Conservation (phyloP, 2,113 vertebrate genomes). For the Acrocephalus kingi region DNA sequence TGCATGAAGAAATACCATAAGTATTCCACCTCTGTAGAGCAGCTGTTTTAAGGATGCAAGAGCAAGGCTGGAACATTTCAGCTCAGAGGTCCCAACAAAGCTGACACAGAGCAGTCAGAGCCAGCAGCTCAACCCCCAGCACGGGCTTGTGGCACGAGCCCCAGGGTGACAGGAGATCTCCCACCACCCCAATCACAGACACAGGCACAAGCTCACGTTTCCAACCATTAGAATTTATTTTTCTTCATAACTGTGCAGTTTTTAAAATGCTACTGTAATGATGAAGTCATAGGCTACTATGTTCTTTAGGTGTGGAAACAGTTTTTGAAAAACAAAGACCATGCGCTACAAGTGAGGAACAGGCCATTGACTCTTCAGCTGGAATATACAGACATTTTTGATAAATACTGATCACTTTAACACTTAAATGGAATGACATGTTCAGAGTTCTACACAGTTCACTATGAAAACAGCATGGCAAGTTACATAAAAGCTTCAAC, state of each 20-base stretch:
- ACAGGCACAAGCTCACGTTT: background rate
- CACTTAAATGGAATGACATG: slow-evolving; percentile 56
- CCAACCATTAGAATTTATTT: slow-evolving; percentile 59
- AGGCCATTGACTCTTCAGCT: slow-evolving; percentile 28
- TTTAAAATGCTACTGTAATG: slow-evolving; percentile 58
- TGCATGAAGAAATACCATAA: background rate
- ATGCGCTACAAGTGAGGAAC: slow-evolving; percentile 39
- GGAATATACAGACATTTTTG: slow-evolving; percentile 28
- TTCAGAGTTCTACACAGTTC: slow-evolving; percentile 14
- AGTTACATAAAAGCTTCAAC: slow-evolving; percentile 52
- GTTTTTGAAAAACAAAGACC: slow-evolving; percentile 43
- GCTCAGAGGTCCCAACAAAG: background rate
- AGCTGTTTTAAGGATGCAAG: background rate
- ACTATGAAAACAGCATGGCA: slow-evolving; percentile 19
- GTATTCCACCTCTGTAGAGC: background rate
- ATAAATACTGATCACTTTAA: slow-evolving; percentile 51
- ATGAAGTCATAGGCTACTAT: background rate
- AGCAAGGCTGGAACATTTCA: background rate
- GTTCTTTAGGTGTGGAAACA: slow-evolving; percentile 40
- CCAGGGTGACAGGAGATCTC: background rate
- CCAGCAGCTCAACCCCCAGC: background rate
- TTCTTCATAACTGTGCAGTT: slow-evolving; percentile 33
- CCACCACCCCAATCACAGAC: background rate
- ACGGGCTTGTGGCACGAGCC: accelerated
- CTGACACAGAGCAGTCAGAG: background rate